Conservation (phyloP, 2,797 vertebrate genomes). For the Gobio occitaniae region DNA sequence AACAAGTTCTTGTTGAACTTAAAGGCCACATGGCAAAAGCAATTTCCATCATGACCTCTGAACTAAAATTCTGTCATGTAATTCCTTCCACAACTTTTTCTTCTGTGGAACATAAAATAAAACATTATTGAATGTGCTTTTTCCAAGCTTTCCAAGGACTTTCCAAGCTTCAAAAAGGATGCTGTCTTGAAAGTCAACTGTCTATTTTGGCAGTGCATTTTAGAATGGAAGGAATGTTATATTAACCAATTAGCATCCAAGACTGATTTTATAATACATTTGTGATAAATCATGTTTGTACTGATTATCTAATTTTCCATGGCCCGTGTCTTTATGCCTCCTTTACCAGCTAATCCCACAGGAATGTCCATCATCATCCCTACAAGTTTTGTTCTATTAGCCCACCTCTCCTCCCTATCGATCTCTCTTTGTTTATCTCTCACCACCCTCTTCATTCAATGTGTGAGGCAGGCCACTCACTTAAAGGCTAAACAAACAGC, state of each 20-base stretch:
- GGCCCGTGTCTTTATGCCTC: not conserved
- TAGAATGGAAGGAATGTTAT: not conserved
- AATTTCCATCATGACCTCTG: conserved; percentile 61
- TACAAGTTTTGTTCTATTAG: conserved; percentile 1
- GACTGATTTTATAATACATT: not conserved
- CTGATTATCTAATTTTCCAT: not conserved
- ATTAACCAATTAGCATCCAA: not conserved
- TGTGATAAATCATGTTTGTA: not conserved
- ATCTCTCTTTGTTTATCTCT: conserved; percentile 17
- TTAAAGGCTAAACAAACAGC: conserved; percentile 80
- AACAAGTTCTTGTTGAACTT: conserved; percentile 73
- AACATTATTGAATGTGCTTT: not conserved
- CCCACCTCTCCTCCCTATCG: not conserved
- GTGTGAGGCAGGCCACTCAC: conserved; percentile 69
- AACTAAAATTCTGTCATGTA: not conserved
- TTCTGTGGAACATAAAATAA: not conserved
- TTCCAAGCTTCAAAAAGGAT: not conserved
- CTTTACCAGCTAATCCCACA: conserved; percentile 12
- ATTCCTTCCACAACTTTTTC: not conserved
- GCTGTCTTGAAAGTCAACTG: not conserved
- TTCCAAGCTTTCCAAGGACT: not conserved
- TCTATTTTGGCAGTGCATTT: not conserved
- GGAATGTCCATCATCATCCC: not conserved
- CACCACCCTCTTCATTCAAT: conserved; percentile 55
- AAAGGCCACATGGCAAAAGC: conserved; percentile 52